Conservation (phyloP, 2,888 invertebrate species). For the Eupelmus urozonus region DNA sequence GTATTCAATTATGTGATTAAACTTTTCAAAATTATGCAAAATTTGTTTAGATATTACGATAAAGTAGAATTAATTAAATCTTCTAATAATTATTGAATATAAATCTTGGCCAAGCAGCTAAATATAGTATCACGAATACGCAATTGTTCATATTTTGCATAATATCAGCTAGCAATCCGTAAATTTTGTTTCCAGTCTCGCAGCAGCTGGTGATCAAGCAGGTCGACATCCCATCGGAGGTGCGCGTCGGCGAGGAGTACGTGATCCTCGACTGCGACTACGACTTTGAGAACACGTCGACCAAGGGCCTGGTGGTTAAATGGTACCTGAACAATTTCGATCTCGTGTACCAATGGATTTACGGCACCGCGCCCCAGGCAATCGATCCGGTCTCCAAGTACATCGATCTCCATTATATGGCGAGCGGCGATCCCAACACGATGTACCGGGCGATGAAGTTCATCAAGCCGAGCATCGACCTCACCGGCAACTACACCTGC, state of each 20-base stretch:
- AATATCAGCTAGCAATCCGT: not conserved
- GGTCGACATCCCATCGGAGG: conserved; percentile 70
- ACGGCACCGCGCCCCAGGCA: conserved; percentile 71
- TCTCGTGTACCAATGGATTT: conserved; percentile 79
- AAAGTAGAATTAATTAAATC: no score
- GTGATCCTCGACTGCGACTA: conserved; percentile 79
- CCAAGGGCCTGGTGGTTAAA: conserved; percentile 77
- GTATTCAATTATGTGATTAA: no score
- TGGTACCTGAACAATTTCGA: conserved; percentile 73
- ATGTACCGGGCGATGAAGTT: conserved; percentile 80
- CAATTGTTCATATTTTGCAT: conserved; percentile 5
- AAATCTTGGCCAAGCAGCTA: not conserved
- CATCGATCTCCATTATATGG: conserved; percentile 76
- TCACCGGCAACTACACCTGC: conserved; percentile 80
- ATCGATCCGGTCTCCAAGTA: conserved; percentile 73
- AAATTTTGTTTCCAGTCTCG: conserved; percentile 24
- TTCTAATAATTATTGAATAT: no score
- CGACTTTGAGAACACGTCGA: conserved; percentile 73
- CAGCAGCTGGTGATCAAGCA: conserved; percentile 66
- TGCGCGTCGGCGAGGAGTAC: conserved; percentile 71
- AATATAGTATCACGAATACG: not conserved
- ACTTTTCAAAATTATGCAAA: no score
- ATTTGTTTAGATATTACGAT: no score
- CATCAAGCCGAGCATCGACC: conserved; percentile 77
- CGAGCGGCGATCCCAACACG: conserved; percentile 74